phyloP scores from a whole-genome alignment of 1,140 invertebrate genomes.

The Luehdorfia chinensis region DNA sequence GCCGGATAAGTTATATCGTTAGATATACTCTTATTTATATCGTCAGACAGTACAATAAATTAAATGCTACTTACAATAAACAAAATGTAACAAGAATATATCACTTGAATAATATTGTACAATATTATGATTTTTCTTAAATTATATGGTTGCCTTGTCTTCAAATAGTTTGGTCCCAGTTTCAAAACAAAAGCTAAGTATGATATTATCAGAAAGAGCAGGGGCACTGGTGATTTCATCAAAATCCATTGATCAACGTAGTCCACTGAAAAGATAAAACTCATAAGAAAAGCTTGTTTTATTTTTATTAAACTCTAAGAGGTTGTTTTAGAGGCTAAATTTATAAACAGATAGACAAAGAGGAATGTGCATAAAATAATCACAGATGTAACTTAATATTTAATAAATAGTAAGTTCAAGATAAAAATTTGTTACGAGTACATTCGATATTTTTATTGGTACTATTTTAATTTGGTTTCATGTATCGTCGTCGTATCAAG shows the following conservation, averaged over 20 bases:
- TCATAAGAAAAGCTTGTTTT: conserved; percentile 2
- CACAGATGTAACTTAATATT: too few species aligned
- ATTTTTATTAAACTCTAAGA: neutral
- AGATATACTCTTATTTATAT: too few species aligned
- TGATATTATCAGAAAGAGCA: conserved; percentile 77
- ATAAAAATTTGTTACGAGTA: too few species aligned
- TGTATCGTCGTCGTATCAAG: too few species aligned
- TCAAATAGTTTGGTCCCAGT: conserved; percentile 83
- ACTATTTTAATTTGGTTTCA: too few species aligned
- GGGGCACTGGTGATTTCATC: conserved; percentile 82
- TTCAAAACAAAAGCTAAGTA: conserved; percentile 81
- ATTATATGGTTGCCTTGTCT: conserved; percentile 80
- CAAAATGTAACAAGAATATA: conserved; percentile 80
- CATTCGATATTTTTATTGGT: too few species aligned
- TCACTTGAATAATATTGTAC: conserved; percentile 83
- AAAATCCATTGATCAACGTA: conserved; percentile 80
- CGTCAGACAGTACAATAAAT: too few species aligned
- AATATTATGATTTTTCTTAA: conserved; percentile 79
- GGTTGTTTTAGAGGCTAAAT: neutral
- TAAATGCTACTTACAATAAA: conserved; percentile 68
- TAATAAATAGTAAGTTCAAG: too few species aligned
- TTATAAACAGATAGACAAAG: neutral
- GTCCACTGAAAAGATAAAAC: conserved; percentile 34
- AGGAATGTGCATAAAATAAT: neutral
- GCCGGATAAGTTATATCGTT: too few species aligned